These are phyloP conservation scores for Adrianichthys oophorus DNA, from an alignment of 2,797 vertebrate genomes.

Conservation along the genomic window DNA sequence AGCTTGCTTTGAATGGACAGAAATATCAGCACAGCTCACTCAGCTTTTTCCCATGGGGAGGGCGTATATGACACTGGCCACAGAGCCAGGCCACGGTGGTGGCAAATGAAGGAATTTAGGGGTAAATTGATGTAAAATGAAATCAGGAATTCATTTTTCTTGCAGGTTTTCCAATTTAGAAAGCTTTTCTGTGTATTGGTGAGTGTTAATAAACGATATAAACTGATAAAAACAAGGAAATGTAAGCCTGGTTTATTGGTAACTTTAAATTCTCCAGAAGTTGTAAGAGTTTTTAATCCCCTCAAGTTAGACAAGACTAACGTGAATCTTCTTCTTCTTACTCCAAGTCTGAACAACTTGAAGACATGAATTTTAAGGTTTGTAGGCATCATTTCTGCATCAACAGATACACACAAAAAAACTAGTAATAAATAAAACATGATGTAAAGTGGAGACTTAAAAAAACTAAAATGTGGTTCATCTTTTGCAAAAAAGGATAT, in stretches of 20 bases:
- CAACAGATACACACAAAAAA: too few relatives aligned
- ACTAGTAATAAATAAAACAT: too few relatives aligned
- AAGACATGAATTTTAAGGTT: too few relatives aligned
- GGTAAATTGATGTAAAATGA: slow-evolving; percentile 6
- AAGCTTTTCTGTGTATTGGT: too few relatives aligned
- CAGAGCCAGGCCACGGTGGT: slow-evolving; percentile 15
- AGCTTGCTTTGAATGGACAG: slow-evolving; percentile 29
- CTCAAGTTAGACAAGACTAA: neutral
- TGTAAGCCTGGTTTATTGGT: neutral
- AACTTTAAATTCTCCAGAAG: neutral
- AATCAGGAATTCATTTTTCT: neutral
- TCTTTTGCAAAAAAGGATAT: too few relatives aligned
- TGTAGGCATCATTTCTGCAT: too few relatives aligned
- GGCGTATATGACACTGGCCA: slow-evolving; percentile 20
- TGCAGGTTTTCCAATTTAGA: too few relatives aligned
- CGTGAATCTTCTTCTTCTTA: slow-evolving; percentile 1
- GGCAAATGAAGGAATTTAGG: slow-evolving; percentile 24
- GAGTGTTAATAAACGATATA: too few relatives aligned
- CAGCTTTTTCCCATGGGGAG: slow-evolving; percentile 40
- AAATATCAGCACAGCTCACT: slow-evolving; percentile 41
- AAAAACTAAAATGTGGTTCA: too few relatives aligned
- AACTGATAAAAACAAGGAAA: too few relatives aligned
- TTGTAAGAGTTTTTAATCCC: neutral
- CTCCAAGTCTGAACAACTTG: neutral
- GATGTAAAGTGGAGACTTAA: too few relatives aligned